Evolutionary conservation across 1,140 invertebrate genomes (phyloP), one percentile per base, ranked within the genome.

Genomic region (Diuraphis noxia): DNA sequence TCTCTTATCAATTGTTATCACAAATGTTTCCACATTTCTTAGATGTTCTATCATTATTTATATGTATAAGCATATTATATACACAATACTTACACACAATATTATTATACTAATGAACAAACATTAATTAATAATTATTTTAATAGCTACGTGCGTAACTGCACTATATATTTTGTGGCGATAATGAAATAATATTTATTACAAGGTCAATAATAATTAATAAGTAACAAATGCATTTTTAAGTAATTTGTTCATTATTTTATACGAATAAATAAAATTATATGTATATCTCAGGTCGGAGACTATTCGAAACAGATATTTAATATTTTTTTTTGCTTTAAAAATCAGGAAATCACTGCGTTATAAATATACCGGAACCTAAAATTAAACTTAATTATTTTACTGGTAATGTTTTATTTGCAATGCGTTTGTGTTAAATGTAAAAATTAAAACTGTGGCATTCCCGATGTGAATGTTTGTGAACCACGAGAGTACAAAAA

Each of bases 81-180:
- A 77, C 34, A 79, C 72, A 72, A 72, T 72, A n/a, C n/a, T n/a
- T n/a, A 72, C n/a, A n/a, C 13, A 6, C 30, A 72, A 72, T 63
- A 63, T 63, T 63, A n/a, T 72, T 72, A 72, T 72, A 13, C 30
- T 81, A 38, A 40, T 81, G 36, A 30, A 13, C 38, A 38, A 40
- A 40, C 40, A 81, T 81, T 40, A 81, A 81, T 81, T 81, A 40
- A 81, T 40, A 81, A 81, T 81, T 81, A 81, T 81, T 72, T 72
- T 81, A 81, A 36, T 85, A 85, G 41, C 82, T 43, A 43, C 17
- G 82, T 17, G 30, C 30, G 4, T n/a, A 43, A 46, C 41, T 85
- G n/a, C 41, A 19, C 30, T 21, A 46, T n/a, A 5, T 34, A 85
- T 43, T 34, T 79, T 79, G 13, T 72, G 56, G 56, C n/a, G 56